Conservation (phyloP, 30 jellyfish, hydroid and myxozoan species). For the Aurelia sp. region DNA sequence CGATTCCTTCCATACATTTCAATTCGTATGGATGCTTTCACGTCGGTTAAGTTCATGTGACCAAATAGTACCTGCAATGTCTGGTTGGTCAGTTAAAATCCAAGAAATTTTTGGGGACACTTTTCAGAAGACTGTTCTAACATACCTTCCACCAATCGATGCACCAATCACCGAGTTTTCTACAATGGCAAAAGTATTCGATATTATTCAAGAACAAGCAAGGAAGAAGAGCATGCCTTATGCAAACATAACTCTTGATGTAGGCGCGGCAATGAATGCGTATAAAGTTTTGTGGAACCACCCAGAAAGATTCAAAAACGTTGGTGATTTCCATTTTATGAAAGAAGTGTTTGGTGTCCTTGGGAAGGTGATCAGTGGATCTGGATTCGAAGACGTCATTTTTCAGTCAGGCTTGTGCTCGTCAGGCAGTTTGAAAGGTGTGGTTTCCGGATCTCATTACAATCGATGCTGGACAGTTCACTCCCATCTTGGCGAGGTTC, state of each 20-base stretch:
- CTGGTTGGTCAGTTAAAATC: conserved; percentile 1
- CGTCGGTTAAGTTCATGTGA: not conserved
- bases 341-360: conserved; percentile 51
- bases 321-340: conserved; percentile 68
- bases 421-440: conserved; percentile 61
- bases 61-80: conserved; percentile 13
- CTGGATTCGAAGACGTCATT: conserved; percentile 66
- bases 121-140: conserved; percentile 6
- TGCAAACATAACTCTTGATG: conserved; percentile 45
- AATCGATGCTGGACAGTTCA: conserved; percentile 67
- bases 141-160: conserved; percentile 47
- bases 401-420: conserved; percentile 53
- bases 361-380: conserved; percentile 40
- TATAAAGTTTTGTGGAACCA: conserved; percentile 47
- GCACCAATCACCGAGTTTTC: conserved; percentile 35
- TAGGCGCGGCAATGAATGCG: conserved; percentile 68
- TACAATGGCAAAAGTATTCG: not conserved
- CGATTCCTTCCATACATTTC: not conserved
- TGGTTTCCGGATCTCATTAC: conserved; percentile 40
- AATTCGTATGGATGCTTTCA: conserved; percentile 6
- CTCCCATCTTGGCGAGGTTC: conserved; percentile 16
- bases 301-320: conserved; percentile 37
- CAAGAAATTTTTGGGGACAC: not conserved
- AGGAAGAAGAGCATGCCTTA: conserved; percentile 38
- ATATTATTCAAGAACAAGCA: conserved; percentile 10